A percentile compares a stretch with the other conserved stretches of the same genome.
Conservation (phyloP, 2,797 vertebrate species). For the Sebastes aleutianus region DNA sequence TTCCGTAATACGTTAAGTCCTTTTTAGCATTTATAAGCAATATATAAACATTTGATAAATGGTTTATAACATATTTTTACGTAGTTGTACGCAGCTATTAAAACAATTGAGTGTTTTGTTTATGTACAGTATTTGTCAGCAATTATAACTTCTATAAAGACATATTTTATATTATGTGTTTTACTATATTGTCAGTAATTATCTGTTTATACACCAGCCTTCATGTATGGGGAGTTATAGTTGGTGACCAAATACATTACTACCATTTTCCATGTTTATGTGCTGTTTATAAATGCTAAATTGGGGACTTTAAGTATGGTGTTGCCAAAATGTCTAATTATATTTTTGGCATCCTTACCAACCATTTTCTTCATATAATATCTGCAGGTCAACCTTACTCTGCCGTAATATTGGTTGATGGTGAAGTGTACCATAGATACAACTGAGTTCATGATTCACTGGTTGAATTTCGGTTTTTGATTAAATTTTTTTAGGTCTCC, state of each 20-base stretch:
- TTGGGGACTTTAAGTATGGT: not conserved
- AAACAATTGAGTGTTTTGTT: not conserved
- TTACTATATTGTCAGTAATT: too few species aligned
- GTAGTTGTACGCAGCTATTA: not conserved
- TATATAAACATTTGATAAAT: not conserved
- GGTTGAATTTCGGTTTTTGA: not conserved
- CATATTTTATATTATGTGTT: not conserved
- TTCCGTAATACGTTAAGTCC: not conserved
- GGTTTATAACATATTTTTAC: not conserved
- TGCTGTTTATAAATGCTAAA: not conserved
- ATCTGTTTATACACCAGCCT: not conserved
- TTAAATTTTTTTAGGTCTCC: not conserved
- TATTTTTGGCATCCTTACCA: not conserved
- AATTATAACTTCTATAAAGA: not conserved
- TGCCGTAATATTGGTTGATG: too few species aligned
- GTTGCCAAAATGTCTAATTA: not conserved
- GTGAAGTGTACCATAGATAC: not conserved
- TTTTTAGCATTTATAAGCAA: not conserved
- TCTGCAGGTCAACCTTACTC: too few species aligned
- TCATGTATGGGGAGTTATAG: not conserved
- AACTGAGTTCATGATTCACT: not conserved
- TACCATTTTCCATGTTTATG: not conserved
- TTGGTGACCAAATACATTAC: not conserved
- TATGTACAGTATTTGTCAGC: not conserved
- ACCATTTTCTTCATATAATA: not conserved